Percentiles rank a stretch among this genome's conserved stretches.
Conservation (phyloP, 2,888 invertebrate genomes). For the Anthophora plumipes region DNA sequence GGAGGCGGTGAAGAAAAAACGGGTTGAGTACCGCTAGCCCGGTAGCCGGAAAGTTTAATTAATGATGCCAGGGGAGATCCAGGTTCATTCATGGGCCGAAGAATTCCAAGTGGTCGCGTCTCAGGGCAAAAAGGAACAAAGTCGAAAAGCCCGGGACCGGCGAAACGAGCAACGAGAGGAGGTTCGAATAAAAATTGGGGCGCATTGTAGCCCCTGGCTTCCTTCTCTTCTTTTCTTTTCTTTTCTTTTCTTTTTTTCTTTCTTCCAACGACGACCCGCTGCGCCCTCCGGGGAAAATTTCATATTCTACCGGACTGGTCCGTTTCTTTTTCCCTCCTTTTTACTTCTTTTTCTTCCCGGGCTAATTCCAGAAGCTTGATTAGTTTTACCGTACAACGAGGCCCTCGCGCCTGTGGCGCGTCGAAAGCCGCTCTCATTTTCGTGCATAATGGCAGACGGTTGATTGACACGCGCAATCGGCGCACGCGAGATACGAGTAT, state of each 20-base stretch:
- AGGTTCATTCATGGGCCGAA: conserved; percentile 79
- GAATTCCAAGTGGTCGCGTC: conserved; percentile 68
- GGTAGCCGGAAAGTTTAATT: conserved; percentile 79
- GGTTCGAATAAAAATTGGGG: conserved; percentile 73
- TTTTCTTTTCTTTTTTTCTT: conserved; percentile 57
- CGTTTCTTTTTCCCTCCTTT: conserved; percentile 61
- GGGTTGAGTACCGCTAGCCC: conserved; percentile 69
- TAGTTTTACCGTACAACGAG: conserved; percentile 73
- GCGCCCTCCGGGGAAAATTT: conserved; percentile 75
- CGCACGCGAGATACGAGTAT: conserved; percentile 40
- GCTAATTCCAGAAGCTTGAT: conserved; percentile 81
- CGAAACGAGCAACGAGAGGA: conserved; percentile 64
- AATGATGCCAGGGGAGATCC: conserved; percentile 70
- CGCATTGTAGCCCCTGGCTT: conserved; percentile 73
- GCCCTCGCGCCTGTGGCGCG: conserved; percentile 46
- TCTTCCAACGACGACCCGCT: conserved; percentile 59
- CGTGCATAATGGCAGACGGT: conserved; percentile 31
- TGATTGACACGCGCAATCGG: conserved; percentile 43
- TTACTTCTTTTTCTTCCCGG: conserved; percentile 54
- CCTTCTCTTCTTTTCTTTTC: conserved; percentile 62
- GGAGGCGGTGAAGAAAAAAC: conserved; percentile 4
- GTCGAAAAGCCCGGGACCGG: conserved; percentile 30
- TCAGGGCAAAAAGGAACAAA: conserved; percentile 66
- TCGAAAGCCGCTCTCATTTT: conserved; percentile 52
- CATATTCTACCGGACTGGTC: conserved; percentile 56